Conservation (phyloP, 23 tunicate genomes). For the Ciona savignyi region DNA sequence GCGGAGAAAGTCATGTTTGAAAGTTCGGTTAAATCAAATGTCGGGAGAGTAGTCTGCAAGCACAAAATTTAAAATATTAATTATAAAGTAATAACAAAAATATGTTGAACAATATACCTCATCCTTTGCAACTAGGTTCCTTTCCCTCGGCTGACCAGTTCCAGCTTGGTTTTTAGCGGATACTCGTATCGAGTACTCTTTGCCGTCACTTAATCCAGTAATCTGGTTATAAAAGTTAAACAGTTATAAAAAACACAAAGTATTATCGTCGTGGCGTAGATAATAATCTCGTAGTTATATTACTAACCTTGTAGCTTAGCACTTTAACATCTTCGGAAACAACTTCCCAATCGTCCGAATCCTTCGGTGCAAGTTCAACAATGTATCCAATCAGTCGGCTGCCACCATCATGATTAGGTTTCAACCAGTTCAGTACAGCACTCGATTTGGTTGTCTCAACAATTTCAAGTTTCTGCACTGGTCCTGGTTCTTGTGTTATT, state of each 20-base stretch:
- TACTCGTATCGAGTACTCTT: slow-evolving; percentile 84
- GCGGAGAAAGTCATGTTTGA: slow-evolving; percentile 56
- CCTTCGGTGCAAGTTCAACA: slow-evolving; percentile 66
- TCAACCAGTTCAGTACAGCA: slow-evolving; percentile 62
- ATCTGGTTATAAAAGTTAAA: slow-evolving; percentile 16
- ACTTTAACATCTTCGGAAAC: slow-evolving; percentile 44
- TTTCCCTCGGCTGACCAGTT: slow-evolving; percentile 76
- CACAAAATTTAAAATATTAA: too few species aligned
- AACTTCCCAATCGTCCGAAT: slow-evolving; percentile 63
- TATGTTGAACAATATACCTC: slow-evolving; percentile 11
- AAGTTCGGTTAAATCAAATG: slow-evolving; percentile 11
- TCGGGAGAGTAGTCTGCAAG: not conserved
- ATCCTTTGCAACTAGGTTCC: slow-evolving; percentile 69
- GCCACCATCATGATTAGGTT: slow-evolving; percentile 80
- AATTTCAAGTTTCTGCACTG: slow-evolving; percentile 58
- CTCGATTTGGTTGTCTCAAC: slow-evolving; percentile 47
- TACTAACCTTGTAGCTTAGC: slow-evolving; percentile 48
- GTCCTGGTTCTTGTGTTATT: slow-evolving; percentile 88
- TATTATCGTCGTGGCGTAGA: too few species aligned
- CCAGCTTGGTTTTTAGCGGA: slow-evolving; percentile 82
- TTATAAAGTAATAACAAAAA: not conserved
- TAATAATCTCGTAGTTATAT: too few species aligned
- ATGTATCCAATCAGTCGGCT: slow-evolving; percentile 68
- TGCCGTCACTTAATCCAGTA: slow-evolving; percentile 68
- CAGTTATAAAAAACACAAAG: not conserved